Percentiles rank a stretch among this genome's conserved stretches.
These are phyloP conservation scores for Delphinapterus leucas DNA, from an alignment of 2,113 vertebrate genomes.

Conservation along the genomic window DNA sequence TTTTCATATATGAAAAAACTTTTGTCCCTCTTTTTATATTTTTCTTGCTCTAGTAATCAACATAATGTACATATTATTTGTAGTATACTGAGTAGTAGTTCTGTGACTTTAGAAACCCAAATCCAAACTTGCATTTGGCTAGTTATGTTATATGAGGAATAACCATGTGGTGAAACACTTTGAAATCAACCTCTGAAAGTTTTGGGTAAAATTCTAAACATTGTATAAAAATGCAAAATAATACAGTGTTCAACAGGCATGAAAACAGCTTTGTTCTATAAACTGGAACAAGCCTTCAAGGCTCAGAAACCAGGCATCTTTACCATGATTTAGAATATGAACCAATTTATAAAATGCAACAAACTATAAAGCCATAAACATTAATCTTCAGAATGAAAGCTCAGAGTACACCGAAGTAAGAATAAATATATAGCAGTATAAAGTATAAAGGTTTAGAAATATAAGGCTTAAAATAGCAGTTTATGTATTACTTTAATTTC, in stretches of 20 bases:
- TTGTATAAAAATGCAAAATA: constrained; percentile 66
- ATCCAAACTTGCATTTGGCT: neutral
- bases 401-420: neutral
- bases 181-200: constrained; percentile 38
- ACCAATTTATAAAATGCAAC: constrained; percentile 63
- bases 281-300: constrained; percentile 67
- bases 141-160: neutral
- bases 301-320: constrained; percentile 53
- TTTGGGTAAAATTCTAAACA: constrained; percentile 44
- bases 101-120: constrained; percentile 1
- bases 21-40: neutral
- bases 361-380: constrained; percentile 63
- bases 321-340: constrained; percentile 59
- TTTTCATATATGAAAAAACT: neutral
- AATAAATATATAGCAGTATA: constrained; percentile 43
- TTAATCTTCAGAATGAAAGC: constrained; percentile 62
- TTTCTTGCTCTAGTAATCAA: neutral
- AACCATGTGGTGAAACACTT: neutral
- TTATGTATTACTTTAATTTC: neutral
- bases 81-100: neutral
- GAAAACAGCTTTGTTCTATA: constrained; percentile 58
- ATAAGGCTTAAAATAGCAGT: neutral
- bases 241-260: constrained; percentile 38
- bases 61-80: neutral
- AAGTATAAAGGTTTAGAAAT: neutral